Evolutionary conservation across 2,888 invertebrate genomes (phyloP).

Genomic region (Melolontha melolontha): DNA sequence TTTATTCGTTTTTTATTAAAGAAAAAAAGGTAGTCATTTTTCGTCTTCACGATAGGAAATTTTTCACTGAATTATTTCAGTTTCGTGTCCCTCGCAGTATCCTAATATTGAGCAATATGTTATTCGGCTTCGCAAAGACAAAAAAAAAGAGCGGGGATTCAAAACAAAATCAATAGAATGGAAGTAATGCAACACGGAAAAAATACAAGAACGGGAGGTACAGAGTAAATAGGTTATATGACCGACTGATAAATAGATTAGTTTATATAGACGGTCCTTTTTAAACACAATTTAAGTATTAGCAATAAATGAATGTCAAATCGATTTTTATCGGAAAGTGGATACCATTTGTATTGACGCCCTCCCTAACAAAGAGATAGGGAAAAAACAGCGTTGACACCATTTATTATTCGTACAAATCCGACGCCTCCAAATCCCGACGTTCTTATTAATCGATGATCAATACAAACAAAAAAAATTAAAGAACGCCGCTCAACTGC

Average conservation of each 20-base stretch:
- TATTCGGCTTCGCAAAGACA: slow-evolving; percentile 14
- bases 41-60: neutral
- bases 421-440: slow-evolving; percentile 49
- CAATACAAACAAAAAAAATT: slow-evolving; percentile 42
- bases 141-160: slow-evolving; percentile 4
- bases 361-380: slow-evolving; percentile 52
- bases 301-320: slow-evolving; percentile 56
- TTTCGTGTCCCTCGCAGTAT: slow-evolving; percentile 10
- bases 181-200: slow-evolving; percentile 10
- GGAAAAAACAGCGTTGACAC: slow-evolving; percentile 52
- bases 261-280: slow-evolving; percentile 50
- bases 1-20: too few species aligned
- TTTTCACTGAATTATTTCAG: slow-evolving; percentile 24
- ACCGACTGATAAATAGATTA: slow-evolving; percentile 53
- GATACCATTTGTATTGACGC: slow-evolving; percentile 54
- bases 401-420: slow-evolving; percentile 55
- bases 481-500: slow-evolving; percentile 5
- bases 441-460: slow-evolving; percentile 48
- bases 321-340: slow-evolving; percentile 55
- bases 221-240: slow-evolving; percentile 42
- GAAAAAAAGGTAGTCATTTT: too few species aligned
- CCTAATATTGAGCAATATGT: slow-evolving; percentile 17
- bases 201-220: slow-evolving; percentile 12
- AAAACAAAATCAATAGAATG: slow-evolving; percentile 30
- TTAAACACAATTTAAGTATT: slow-evolving; percentile 53